Percentiles rank a stretch among this genome's conserved stretches.
These are phyloP conservation scores for Pelochelys cantorii DNA, from an alignment of 2,797 vertebrate genomes.

Conservation along the genomic window DNA sequence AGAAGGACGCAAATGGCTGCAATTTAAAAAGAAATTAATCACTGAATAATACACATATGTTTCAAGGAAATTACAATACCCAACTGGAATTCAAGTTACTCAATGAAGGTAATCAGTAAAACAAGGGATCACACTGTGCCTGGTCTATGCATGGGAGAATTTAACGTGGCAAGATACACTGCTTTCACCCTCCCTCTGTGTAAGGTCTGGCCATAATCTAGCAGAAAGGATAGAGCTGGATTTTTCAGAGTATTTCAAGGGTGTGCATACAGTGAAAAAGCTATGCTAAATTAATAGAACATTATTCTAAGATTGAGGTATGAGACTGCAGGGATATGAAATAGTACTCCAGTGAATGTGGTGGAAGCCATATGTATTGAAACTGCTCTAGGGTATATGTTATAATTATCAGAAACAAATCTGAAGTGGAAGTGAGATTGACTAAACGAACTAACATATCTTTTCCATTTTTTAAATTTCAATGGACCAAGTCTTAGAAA, in stretches of 20 bases:
- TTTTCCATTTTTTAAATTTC: background rate
- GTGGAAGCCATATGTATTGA: background rate
- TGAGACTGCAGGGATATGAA: background rate
- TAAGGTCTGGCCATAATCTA: background rate
- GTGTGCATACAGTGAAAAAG: background rate
- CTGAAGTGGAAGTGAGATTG: background rate
- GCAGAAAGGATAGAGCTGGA: background rate
- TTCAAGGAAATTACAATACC: background rate
- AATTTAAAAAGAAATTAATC: conserved; percentile 2
- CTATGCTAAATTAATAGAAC: background rate
- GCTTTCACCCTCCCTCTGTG: background rate
- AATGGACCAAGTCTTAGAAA: background rate
- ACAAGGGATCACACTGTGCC: background rate
- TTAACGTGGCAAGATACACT: background rate
- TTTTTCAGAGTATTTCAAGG: background rate
- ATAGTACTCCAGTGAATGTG: background rate
- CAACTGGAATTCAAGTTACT: background rate
- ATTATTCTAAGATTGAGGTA: background rate
- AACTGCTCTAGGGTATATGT: background rate
- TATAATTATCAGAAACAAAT: background rate
- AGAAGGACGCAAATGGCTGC: conserved; percentile 94
- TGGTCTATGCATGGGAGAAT: background rate
- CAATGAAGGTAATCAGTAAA: background rate
- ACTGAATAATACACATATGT: background rate
- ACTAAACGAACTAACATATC: background rate